Evolutionary conservation across 2,888 invertebrate species (phyloP).

Genomic region (Pachliopta kotzebuea): DNA sequence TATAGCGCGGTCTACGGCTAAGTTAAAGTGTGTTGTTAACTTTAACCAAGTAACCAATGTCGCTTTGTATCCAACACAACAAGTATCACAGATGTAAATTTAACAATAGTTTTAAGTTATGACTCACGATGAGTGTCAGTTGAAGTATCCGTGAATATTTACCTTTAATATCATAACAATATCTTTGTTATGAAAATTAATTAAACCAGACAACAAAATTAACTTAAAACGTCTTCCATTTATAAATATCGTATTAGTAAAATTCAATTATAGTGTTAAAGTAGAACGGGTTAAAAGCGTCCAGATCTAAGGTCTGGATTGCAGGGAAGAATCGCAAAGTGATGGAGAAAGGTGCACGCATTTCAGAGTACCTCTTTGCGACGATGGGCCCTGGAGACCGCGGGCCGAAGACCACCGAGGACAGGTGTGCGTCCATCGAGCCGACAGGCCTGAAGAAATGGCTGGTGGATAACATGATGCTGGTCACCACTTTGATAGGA

Average conservation of each 20-base stretch:
- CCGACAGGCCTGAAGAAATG: conserved; percentile 84
- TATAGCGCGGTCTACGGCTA: conserved; percentile 12
- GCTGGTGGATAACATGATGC: conserved; percentile 87
- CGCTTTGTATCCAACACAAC: conserved; percentile 10
- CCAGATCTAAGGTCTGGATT: conserved; percentile 52
- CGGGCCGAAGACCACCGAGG: conserved; percentile 82
- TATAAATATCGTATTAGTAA: neutral
- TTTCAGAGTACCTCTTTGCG: conserved; percentile 90
- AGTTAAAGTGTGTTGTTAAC: conserved; percentile 6
- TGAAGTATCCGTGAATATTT: neutral
- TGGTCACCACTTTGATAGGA: conserved; percentile 89
- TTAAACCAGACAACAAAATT: conserved; percentile 3
- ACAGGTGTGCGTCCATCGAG: conserved; percentile 83
- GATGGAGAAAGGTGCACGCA: conserved; percentile 84
- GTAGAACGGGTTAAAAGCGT: conserved; percentile 25
- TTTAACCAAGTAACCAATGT: neutral
- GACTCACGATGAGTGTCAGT: neutral
- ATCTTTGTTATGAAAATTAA: neutral
- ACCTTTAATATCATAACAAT: neutral
- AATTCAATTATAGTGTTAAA: conserved; percentile 9
- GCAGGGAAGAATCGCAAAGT: conserved; percentile 52
- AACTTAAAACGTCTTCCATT: conserved; percentile 3
- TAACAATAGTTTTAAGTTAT: conserved; percentile 1
- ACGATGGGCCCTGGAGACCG: conserved; percentile 87
- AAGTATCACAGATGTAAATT: neutral